Percentiles rank a stretch among this genome's conserved stretches.
phyloP scores from a whole-genome alignment of 2,888 invertebrate species.

The Malacosoma neustria region DNA sequence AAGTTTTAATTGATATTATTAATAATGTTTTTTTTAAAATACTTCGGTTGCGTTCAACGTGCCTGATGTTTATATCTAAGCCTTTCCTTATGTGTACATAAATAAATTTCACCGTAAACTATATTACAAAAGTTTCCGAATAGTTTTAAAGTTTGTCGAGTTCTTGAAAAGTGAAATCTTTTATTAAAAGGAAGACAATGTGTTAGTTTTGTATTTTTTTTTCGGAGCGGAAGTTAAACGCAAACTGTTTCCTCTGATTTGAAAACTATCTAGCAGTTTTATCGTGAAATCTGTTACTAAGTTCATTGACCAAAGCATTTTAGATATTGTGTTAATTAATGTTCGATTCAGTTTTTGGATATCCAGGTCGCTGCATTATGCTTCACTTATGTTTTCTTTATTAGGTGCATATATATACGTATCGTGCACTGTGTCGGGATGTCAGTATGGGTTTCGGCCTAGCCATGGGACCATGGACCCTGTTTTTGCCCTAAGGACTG shows the following conservation, averaged over 20 bases:
- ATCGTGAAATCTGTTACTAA: conserved; percentile 12
- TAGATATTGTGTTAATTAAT: too few relatives aligned
- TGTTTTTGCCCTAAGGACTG: too few relatives aligned
- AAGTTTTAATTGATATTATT: conserved; percentile 57
- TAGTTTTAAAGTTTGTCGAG: conserved; percentile 19
- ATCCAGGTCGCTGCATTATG: conserved; percentile 18
- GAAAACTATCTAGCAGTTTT: too few relatives aligned
- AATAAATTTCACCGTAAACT: not conserved
- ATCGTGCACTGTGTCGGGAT: too few relatives aligned
- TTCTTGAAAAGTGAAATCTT: conserved; percentile 1
- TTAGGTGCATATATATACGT: not conserved
- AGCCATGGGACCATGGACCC: too few relatives aligned
- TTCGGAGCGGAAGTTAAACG: not conserved
- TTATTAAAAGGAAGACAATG: not conserved
- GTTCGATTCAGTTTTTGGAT: conserved; percentile 20
- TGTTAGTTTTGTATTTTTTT: conserved; percentile 1
- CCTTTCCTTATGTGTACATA: too few relatives aligned
- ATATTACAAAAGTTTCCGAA: conserved; percentile 17
- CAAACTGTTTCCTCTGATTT: too few relatives aligned
- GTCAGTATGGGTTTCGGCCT: too few relatives aligned
- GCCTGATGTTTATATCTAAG: not conserved
- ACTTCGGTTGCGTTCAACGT: not conserved
- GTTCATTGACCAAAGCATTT: conserved; percentile 18
- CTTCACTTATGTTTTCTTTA: not conserved
- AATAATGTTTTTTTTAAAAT: conserved; percentile 12